Evolutionary conservation across 2,113 vertebrate species (phyloP), one percentile per base, ranked within the genome.

Genomic region (Cranoglanis bouderius): DNA sequence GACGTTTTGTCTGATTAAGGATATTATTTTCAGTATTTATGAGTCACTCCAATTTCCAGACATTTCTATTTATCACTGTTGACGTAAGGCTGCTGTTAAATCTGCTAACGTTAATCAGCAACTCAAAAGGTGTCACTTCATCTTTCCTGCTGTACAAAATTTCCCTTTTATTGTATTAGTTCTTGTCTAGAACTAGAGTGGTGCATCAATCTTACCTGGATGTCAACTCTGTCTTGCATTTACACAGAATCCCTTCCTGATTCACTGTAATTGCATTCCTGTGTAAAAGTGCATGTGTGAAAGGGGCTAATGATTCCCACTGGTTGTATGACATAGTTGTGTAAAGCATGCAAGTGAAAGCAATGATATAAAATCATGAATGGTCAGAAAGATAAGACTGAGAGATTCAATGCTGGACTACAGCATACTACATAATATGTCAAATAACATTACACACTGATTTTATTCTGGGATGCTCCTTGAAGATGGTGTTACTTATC

Each of bases 21-120:
- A 82, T 55, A 82, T 82, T 57, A 57, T 35, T 51, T 57, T 55
- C 18, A 55, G n/a, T 55, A 57, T 57, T 55, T 55, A 77, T 14
- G 78, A 81, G 49, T 55, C 78, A 82, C 29, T 82, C 46, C 78
- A 53, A 55, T 82, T 55, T 55, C 14, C 46, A 82, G 78, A 55
- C 78, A 38, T 82, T 82, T 82, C 32, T 35, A 35, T 82, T 82
- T 38, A 82, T 55, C 80, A 12, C 12, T 35, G 53, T 82, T 82
- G 51, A 57, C 53, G 24, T 57, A 38, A 21, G 32, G 18, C 53
- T 57, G 80, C n/a, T 57, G n/a, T 81, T 35, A n/a, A n/a, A 19
- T 82, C 53, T 82, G 13, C n/a, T 82, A 35, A 55, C 55, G 78
- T 55, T 35, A 82, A 53, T 80, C 26, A 78, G 43, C 8, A 49